Evolutionary conservation across 2,113 vertebrate species (phyloP).

Genomic region (Sturnus vulgaris): DNA sequence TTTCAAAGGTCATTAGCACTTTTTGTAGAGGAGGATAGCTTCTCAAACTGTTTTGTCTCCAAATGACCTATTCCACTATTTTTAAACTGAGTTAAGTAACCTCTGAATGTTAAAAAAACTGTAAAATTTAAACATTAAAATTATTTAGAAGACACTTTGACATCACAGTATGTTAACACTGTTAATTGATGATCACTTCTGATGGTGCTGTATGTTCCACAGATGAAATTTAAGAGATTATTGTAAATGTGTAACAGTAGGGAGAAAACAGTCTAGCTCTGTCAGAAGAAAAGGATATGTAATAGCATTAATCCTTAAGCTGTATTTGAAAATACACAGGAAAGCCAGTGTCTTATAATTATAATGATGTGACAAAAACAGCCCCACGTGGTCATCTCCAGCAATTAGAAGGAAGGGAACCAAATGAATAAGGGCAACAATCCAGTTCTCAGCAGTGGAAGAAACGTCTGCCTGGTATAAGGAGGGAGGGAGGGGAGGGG

Average conservation of each 20-base stretch:
- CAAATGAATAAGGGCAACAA: not conserved
- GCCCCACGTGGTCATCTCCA: not conserved
- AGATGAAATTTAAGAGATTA: constrained; percentile 7
- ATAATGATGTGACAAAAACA: not conserved
- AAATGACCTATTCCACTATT: constrained; percentile 27
- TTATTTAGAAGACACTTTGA: constrained; percentile 15
- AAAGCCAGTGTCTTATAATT: not conserved
- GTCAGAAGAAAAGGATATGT: not conserved
- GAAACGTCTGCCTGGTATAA: rapidly evolving
- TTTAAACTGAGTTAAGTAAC: constrained; percentile 6
- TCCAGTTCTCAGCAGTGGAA: not conserved
- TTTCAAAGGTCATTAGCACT: constrained; percentile 64
- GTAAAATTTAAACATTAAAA: not conserved
- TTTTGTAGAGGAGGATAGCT: not conserved
- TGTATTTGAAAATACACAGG: not conserved
- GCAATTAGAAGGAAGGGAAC: not conserved
- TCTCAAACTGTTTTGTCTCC: constrained; percentile 36
- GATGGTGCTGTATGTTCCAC: not conserved
- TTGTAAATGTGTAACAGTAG: not conserved
- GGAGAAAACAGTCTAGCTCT: not conserved
- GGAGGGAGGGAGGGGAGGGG: not conserved
- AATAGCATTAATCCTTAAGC: not conserved
- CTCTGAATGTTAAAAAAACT: not conserved
- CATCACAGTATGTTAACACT: not conserved
- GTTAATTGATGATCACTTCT: constrained; percentile 18